These are phyloP conservation scores for Coregonus sp. DNA, from an alignment of 2,797 vertebrate genomes.

Conservation along the genomic window DNA sequence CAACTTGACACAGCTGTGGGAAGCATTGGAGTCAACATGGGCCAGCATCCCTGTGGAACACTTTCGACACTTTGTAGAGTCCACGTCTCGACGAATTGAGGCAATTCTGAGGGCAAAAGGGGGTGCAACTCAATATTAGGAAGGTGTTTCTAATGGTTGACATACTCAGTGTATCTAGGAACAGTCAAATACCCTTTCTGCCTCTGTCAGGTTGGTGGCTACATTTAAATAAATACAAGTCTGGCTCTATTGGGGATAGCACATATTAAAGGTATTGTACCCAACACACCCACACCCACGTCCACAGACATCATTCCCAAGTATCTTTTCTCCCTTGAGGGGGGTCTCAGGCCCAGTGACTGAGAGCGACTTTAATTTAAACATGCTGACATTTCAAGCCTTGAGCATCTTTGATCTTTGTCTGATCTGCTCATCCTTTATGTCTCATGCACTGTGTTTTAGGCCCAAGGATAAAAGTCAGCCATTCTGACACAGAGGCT, in stretches of 20 bases:
- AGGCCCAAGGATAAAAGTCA: constrained; percentile 15
- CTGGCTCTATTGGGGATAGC: constrained; percentile 13
- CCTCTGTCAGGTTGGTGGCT: constrained; percentile 20
- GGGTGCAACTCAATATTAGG: no score
- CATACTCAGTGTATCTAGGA: not conserved
- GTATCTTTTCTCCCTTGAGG: constrained; percentile 16
- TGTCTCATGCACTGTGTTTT: constrained; percentile 10
- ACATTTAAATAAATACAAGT: constrained; percentile 11
- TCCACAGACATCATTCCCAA: constrained; percentile 22
- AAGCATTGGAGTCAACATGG: no score
- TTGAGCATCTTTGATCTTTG: constrained; percentile 38
- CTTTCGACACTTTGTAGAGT: no score
- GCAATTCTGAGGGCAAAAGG: no score
- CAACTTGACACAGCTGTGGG: no score
- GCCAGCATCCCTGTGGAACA: no score
- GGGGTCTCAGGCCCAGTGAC: constrained; percentile 24
- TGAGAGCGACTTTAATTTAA: constrained; percentile 38
- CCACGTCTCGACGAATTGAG: no score
- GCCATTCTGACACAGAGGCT: constrained; percentile 6
- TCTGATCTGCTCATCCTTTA: constrained; percentile 30
- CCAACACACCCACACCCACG: not conserved
- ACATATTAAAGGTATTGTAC: constrained; percentile 35
- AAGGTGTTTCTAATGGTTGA: not conserved
- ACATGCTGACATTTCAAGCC: constrained; percentile 35
- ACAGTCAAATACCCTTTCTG: constrained; percentile 7